Base-by-base conservation (phyloP, 2,113 vertebrate species). In the Psammodynastes pulverulentus region DNA sequence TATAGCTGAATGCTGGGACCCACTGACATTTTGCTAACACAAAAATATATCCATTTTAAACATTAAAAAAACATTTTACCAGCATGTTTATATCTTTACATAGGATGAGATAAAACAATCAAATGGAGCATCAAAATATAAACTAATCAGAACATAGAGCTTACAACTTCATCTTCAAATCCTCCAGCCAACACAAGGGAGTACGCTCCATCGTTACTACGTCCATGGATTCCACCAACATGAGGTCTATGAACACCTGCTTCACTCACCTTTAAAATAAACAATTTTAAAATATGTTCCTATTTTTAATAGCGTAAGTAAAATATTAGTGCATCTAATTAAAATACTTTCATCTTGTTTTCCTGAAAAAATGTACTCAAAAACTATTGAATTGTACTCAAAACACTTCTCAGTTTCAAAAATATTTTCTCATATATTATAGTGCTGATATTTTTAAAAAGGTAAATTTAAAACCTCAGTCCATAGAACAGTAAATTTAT, bases 131-230 rank as follows among this genome's bases (percentile, higher is more conserved):
- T 85, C 12, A 58, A 92, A 84, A 21, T 43, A 1, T 91, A 91
- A 6, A 88, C 29, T 89, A 12, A 67, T 0, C 2, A 51, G 29
- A 23, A 91, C 39, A 90, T 91, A 90, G 88, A 72, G 99, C 99
- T 96, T 98, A 99, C 99, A 97, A 99, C 99, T 99, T 99, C 99
- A 95, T 99, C 99, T 93, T 99, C 98, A 96, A 99, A 99, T 96
- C 99, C 99, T 58, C 99, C 99, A 79, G 99, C 99, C 94, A 99
- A 95, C 84, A 99, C 99, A 94, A 99, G 98, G 7, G 99, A 99
- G 88, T 99, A 99, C 92, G 99, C 98, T 56, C 99, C 99, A 79
- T 99, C 99, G 52, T 99, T 99, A 96, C 99, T 99, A 93, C 99
- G 99, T 67, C 99, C 99, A 79, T 99, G 99, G 96, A 99, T 99